These are phyloP conservation scores for Aleiodes testaceus DNA, from an alignment of 2,888 invertebrate genomes.

Conservation along the genomic window DNA sequence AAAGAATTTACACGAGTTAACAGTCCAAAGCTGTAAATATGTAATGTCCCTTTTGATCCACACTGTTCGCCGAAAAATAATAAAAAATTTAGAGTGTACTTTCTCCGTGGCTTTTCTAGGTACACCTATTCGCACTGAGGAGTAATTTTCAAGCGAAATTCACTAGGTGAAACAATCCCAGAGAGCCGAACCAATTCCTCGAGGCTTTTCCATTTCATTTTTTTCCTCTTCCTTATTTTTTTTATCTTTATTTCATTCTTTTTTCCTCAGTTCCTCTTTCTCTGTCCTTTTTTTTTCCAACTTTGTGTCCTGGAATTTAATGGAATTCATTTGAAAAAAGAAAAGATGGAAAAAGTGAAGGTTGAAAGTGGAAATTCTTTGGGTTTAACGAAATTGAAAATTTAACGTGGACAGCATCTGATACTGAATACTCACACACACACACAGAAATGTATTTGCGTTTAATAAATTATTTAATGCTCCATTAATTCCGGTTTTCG, in stretches of 20 bases:
- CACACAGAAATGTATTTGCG: background rate
- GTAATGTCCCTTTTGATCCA: background rate
- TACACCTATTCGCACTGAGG: constrained; percentile 9
- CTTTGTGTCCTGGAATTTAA: constrained; percentile 47
- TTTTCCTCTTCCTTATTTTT: constrained; percentile 24
- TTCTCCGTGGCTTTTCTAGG: constrained; percentile 7
- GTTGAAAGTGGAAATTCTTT: constrained; percentile 49
- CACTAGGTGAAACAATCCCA: constrained; percentile 32
- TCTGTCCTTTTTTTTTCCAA: constrained; percentile 24
- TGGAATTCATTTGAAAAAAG: constrained; percentile 50
- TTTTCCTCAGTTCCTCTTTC: background rate
- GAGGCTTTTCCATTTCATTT: constrained; percentile 29
- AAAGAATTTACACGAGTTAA: too few relatives aligned
- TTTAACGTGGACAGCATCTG: constrained; percentile 18
- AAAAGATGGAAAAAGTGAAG: constrained; percentile 39
- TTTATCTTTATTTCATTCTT: constrained; percentile 7
- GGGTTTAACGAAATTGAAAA: constrained; percentile 24
- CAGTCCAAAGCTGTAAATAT: background rate
- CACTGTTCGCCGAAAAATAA: background rate
- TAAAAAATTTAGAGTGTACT: constrained; percentile 22
- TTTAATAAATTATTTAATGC: constrained; percentile 5
- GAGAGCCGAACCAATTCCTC: constrained; percentile 35
- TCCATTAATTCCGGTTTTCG: background rate
- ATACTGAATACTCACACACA: background rate
- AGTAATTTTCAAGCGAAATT: constrained; percentile 33